These are phyloP conservation scores for Mya arenaria DNA, from an alignment of 1,140 invertebrate species.

Conservation along the genomic window DNA sequence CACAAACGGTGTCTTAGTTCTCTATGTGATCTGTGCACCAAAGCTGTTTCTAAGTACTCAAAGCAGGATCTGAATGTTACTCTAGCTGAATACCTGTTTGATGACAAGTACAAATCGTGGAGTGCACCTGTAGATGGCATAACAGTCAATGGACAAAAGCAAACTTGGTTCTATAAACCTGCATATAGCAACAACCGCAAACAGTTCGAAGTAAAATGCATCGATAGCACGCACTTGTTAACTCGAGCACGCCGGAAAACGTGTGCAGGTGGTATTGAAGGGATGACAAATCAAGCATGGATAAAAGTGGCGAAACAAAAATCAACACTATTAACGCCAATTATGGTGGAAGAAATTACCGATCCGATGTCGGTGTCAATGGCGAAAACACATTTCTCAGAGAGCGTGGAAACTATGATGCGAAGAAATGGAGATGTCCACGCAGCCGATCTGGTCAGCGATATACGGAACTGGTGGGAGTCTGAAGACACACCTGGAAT, in stretches of 20 bases:
- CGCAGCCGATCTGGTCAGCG: constrained; percentile 8
- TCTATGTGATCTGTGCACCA: background rate
- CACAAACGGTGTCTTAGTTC: background rate
- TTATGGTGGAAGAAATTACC: constrained; percentile 34
- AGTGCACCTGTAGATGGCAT: background rate
- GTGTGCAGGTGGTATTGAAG: constrained; percentile 14
- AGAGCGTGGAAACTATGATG: constrained; percentile 36
- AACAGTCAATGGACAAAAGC: background rate
- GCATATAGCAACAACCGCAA: background rate
- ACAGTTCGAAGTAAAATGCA: constrained; percentile 2
- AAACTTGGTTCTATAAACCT: constrained; percentile 29
- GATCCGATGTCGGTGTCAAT: constrained; percentile 29
- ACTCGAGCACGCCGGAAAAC: background rate
- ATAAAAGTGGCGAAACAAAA: background rate
- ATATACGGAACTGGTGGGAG: constrained; percentile 24
- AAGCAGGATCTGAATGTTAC: background rate
- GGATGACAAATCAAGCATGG: background rate
- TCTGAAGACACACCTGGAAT: constrained; percentile 37
- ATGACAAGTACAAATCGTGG: background rate
- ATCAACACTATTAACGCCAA: background rate
- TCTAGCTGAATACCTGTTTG: background rate
- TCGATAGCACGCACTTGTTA: constrained; percentile 31
- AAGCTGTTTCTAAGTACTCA: background rate
- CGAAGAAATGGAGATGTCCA: background rate
- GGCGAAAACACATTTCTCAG: constrained; percentile 23